Conservation (phyloP, 2,113 vertebrate species). For the Platysternon megacephalum region DNA sequence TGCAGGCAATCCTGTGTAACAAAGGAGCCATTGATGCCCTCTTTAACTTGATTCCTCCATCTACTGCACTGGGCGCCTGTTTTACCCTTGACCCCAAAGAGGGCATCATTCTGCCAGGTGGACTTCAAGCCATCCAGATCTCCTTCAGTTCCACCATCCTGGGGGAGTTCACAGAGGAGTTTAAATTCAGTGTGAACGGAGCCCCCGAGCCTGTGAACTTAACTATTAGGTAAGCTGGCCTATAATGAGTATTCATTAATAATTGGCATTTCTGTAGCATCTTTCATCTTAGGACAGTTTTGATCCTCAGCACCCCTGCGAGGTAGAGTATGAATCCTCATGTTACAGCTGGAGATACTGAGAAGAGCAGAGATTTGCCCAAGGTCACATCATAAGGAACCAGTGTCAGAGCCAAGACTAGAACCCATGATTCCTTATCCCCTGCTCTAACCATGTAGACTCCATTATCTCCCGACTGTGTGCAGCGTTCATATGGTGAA, state of each 20-base stretch:
- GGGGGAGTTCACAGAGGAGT: conserved; percentile 84
- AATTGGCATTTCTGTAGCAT: neutral
- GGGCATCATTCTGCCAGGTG: conserved; percentile 79
- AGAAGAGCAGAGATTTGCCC: neutral
- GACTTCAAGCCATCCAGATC: conserved; percentile 79
- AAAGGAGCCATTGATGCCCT: conserved; percentile 83
- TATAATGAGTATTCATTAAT: neutral
- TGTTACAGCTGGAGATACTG: neutral
- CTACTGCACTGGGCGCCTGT: conserved; percentile 78
- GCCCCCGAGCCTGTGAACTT: conserved; percentile 75
- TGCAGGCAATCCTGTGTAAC: conserved; percentile 85
- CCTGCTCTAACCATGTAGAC: neutral
- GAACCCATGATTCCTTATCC: neutral
- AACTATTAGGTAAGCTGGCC: conserved; percentile 81
- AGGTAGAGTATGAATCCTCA: neutral
- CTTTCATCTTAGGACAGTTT: neutral
- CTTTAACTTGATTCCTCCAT: conserved; percentile 77
- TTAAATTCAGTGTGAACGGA: conserved; percentile 81
- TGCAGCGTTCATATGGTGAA: neutral
- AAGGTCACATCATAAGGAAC: neutral
- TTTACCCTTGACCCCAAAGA: conserved; percentile 84
- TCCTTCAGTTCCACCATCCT: conserved; percentile 79
- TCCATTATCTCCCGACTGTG: neutral
- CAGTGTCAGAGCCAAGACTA: neutral
- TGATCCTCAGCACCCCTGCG: neutral